Percentiles rank a stretch among this genome's conserved stretches.
Evolutionary conservation across 2,113 vertebrate genomes (phyloP).

Genomic region (Solea senegalensis): DNA sequence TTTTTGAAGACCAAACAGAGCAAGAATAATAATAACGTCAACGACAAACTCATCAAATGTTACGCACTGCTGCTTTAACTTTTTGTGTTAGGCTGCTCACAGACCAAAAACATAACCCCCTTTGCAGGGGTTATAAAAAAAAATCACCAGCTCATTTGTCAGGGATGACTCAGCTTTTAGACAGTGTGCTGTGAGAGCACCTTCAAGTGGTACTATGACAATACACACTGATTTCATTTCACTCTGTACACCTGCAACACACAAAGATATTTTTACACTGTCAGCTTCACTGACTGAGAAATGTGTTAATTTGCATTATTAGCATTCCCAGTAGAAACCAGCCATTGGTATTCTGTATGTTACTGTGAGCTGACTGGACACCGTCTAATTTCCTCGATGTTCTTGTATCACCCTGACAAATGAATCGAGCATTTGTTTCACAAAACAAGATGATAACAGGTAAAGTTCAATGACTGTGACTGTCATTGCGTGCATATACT

Average conservation of each 20-base stretch:
- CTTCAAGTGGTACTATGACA: slow-evolving; percentile 22
- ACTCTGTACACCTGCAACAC: slow-evolving; percentile 15
- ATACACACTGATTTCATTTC: slow-evolving; percentile 19
- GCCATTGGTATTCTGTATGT: slow-evolving; percentile 26
- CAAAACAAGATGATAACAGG: neutral
- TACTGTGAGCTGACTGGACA: slow-evolving; percentile 22
- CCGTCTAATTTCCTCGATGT: slow-evolving; percentile 16
- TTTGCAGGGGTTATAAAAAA: neutral
- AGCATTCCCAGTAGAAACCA: slow-evolving; percentile 42
- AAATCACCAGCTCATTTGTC: slow-evolving; percentile 19
- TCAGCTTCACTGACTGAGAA: slow-evolving; percentile 25
- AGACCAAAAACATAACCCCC: too few species aligned
- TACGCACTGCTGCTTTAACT: too few species aligned
- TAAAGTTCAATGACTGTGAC: neutral
- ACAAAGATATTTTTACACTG: slow-evolving; percentile 12
- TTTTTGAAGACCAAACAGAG: too few species aligned
- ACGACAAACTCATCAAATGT: too few species aligned
- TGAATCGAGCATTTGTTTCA: neutral
- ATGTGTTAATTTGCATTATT: slow-evolving; percentile 44
- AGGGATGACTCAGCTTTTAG: slow-evolving; percentile 63
- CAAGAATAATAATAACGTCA: too few species aligned
- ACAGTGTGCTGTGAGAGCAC: slow-evolving; percentile 34
- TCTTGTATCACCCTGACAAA: neutral
- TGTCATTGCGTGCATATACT: neutral
- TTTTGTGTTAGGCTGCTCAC: too few species aligned